Percentiles rank a stretch among this genome's conserved stretches.
phyloP scores from a whole-genome alignment of 2,797 vertebrate species.

The Syngnathus acus region DNA sequence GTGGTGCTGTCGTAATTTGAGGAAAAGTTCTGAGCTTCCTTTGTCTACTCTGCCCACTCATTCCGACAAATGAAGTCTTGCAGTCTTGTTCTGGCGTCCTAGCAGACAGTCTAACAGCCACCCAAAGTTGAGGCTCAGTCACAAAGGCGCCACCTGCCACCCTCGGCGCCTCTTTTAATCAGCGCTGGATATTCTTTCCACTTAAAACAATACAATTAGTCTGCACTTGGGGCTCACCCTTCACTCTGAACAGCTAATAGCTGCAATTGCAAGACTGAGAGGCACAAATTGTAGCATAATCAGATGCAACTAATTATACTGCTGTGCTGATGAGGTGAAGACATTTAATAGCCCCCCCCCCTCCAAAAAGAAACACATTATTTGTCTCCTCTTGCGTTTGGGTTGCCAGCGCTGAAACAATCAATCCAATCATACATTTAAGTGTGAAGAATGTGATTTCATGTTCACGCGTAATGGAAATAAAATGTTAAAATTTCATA shows the following conservation, averaged over 20 bases:
- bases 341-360: background rate
- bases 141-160: conserved; percentile 8
- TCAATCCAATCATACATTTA: background rate
- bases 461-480: background rate
- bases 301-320: background rate
- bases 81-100: conserved; percentile 29
- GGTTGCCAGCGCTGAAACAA: background rate
- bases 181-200: conserved; percentile 5
- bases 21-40: conserved; percentile 22
- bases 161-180: conserved; percentile 13
- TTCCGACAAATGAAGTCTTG: conserved; percentile 11
- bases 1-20: conserved; percentile 24
- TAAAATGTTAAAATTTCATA: background rate
- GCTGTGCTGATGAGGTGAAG: background rate
- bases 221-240: conserved; percentile 17
- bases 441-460: background rate
- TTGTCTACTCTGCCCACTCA: conserved; percentile 18
- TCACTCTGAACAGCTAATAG: conserved; percentile 23
- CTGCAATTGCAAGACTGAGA: conserved; percentile 1
- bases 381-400: background rate
- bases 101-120: conserved; percentile 10
- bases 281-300: conserved; percentile 3
- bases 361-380: background rate
- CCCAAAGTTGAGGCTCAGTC: conserved; percentile 8
- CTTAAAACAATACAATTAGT: conserved; percentile 32